phyloP scores from a whole-genome alignment of 2,113 vertebrate species.

The Thryonomys swinderianus region DNA sequence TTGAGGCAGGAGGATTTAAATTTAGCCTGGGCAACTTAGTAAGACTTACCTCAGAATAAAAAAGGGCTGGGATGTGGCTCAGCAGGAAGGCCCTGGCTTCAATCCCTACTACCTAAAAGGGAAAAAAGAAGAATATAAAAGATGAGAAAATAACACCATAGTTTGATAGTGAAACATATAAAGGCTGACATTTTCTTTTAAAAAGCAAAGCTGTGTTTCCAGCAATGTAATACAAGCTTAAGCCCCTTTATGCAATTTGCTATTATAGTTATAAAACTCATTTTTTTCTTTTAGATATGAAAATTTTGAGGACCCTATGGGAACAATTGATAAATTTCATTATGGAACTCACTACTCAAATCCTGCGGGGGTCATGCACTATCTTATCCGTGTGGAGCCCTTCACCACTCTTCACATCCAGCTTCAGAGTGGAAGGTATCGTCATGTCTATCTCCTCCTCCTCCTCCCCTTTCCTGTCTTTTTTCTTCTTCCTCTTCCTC shows the following conservation, averaged over 20 bases:
- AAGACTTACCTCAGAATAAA: background rate
- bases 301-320: slow-evolving; percentile 97
- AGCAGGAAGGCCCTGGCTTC: background rate
- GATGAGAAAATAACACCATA: background rate
- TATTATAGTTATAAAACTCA: slow-evolving; percentile 21
- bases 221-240: background rate
- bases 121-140: background rate
- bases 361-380: slow-evolving; percentile 98
- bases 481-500: fast-evolving
- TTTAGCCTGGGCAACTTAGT: background rate
- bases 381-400: slow-evolving; percentile 96
- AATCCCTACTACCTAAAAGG: background rate
- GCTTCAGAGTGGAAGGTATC: slow-evolving; percentile 97
- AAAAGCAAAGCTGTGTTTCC: slow-evolving; percentile 10
- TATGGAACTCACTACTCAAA: slow-evolving; percentile 99
- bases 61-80: background rate
- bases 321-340: slow-evolving; percentile 96
- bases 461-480: background rate
- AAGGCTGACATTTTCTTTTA: background rate
- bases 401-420: slow-evolving; percentile 98
- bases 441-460: background rate
- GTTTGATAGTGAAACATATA: slow-evolving; percentile 5
- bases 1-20: background rate
- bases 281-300: slow-evolving; percentile 90
- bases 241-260: background rate